Base-by-base conservation (phyloP, 2,888 invertebrate species). In the Parnassius apollo region DNA sequence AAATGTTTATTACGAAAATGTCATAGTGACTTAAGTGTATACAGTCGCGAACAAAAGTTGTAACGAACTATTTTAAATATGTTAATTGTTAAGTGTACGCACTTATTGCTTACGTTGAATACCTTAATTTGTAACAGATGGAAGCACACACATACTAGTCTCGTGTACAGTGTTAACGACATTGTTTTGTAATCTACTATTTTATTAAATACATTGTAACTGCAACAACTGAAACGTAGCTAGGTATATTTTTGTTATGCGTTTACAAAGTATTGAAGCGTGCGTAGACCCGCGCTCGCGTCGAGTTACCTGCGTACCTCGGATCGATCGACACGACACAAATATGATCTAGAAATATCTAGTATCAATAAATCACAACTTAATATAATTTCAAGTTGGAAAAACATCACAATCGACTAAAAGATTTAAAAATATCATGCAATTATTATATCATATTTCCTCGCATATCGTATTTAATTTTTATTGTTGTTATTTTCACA, bases 181-280 rank as follows among this genome's bases (percentile, higher is more conserved):
- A 77, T 85, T 77, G 84, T 86, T 85, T 86, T 86, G 81, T 86
- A 86, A 80, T 84, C 79, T 78, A 82, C 78, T 86, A 83, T 86
- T 84, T 81, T 82, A 82, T 81, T 75, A 76, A 67, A 75, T 74
- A 78, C 71, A 76, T 75, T 68, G 68, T 78, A 78, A 74, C 76
- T 78, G 75, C 73, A 65, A 66, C 73, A 76, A 79, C 73, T 75
- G 75, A 76, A 73, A 76, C 72, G 78, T 87, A 85, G 84, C 80
- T 85, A 82, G 82, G 78, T 85, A 84, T 88, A 86, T 86, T 87
- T 85, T 87, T 87, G 85, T 88, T 88, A 85, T 78, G 81, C 79
- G 77, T 83, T 81, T 81, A 79, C 75, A 72, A 70, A 66, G 65
- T 72, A 61, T 65, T 57, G 61, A 61, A 63, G 55, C 57, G 67